phyloP scores from a whole-genome alignment of 2,888 invertebrate genomes.

The Artemia sinica region DNA sequence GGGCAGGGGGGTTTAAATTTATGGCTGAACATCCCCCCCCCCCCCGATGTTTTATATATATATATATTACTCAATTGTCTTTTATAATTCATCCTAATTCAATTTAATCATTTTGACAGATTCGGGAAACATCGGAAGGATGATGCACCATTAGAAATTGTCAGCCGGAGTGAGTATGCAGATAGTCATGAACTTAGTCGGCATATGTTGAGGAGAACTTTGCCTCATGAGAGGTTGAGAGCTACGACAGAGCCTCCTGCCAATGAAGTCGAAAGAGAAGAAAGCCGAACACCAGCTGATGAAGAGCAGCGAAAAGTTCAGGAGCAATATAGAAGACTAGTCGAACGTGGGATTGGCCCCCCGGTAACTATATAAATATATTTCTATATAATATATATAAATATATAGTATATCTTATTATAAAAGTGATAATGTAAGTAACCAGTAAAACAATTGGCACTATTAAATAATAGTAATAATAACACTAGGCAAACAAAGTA shows the following conservation, averaged over 20 bases:
- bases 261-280: background rate
- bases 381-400: no score
- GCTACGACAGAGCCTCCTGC: slow-evolving; percentile 3
- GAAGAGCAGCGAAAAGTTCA: slow-evolving; percentile 34
- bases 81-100: background rate
- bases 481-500: no score
- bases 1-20: no score
- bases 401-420: no score
- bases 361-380: background rate
- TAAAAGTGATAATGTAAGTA: no score
- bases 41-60: no score
- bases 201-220: slow-evolving; percentile 20
- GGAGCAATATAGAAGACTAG: slow-evolving; percentile 34
- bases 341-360: slow-evolving; percentile 27
- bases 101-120: slow-evolving; percentile 30
- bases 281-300: slow-evolving; percentile 26
- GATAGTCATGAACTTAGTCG: slow-evolving; percentile 12
- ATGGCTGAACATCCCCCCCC: no score
- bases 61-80: slow-evolving; percentile 16
- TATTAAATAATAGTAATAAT: no score
- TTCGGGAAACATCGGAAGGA: slow-evolving; percentile 47
- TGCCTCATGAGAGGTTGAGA: slow-evolving; percentile 19
- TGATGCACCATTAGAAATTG: slow-evolving; percentile 24
- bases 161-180: slow-evolving; percentile 20
- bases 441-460: no score